Evolutionary conservation across 2,113 vertebrate genomes (phyloP).

Genomic region (Ctenodactylus gundi): DNA sequence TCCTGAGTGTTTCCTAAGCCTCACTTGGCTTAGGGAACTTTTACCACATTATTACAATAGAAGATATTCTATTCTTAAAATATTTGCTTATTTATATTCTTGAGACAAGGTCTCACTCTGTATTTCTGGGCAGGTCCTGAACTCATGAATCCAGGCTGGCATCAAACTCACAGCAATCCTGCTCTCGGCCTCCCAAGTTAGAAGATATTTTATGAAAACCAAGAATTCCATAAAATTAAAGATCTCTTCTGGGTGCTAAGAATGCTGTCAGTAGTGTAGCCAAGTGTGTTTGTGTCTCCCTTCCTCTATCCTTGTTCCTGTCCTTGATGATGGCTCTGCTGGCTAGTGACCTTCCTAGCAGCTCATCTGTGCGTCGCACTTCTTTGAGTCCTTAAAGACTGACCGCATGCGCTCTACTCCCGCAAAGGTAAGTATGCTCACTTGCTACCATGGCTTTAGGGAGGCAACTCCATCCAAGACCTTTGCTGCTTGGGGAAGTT

Average conservation of each 20-base stretch:
- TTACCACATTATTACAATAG: neutral
- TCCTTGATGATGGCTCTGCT: fast-evolving
- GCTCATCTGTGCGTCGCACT: neutral
- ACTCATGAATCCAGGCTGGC: too few relatives aligned
- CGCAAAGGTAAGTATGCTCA: neutral
- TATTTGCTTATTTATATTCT: too few relatives aligned
- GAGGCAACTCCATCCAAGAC: neutral
- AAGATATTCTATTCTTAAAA: neutral
- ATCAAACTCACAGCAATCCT: too few relatives aligned
- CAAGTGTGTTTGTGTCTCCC: fast-evolving
- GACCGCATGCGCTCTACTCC: neutral
- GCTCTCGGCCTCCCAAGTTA: too few relatives aligned
- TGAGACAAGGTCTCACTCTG: too few relatives aligned
- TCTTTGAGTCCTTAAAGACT: neutral
- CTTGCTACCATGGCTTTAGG: neutral
- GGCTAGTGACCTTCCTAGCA: neutral
- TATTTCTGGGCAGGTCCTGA: too few relatives aligned
- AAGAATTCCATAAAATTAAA: neutral
- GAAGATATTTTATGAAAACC: neutral
- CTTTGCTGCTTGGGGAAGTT: neutral
- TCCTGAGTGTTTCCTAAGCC: neutral
- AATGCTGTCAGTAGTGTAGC: neutral
- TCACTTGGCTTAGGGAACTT: neutral
- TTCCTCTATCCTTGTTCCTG: too few relatives aligned
- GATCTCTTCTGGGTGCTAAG: neutral